Evolutionary conservation across 1,140 invertebrate species (phyloP).

Genomic region (Pachyrhynchus sulphureomaculatus): DNA sequence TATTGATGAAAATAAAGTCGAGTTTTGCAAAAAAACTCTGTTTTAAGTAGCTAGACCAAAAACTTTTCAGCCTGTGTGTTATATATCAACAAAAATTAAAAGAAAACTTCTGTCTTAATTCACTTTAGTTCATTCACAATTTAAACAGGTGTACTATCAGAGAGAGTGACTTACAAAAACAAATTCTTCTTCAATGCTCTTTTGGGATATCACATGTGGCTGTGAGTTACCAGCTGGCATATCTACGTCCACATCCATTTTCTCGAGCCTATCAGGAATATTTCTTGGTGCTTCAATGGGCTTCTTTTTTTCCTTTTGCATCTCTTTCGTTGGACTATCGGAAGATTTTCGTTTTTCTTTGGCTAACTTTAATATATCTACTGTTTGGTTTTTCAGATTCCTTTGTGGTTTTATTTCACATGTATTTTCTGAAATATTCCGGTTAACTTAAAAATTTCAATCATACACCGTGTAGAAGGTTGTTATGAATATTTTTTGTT

Average conservation of each 20-base stretch:
- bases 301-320: slow-evolving; percentile 16
- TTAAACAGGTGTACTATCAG: too few species aligned
- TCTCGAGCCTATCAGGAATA: slow-evolving; percentile 2
- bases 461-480: not conserved
- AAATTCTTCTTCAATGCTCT: slow-evolving; percentile 43
- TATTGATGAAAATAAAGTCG: too few species aligned
- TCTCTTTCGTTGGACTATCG: slow-evolving; percentile 5
- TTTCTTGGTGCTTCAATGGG: not conserved
- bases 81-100: too few species aligned
- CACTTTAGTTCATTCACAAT: too few species aligned
- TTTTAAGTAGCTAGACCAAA: too few species aligned
- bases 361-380: slow-evolving; percentile 39
- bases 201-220: not conserved
- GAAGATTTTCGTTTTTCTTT: slow-evolving; percentile 35
- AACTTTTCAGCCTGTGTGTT: too few species aligned
- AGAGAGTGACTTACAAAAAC: slow-evolving; percentile 51
- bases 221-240: not conserved
- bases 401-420: slow-evolving; percentile 11
- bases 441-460: too few species aligned
- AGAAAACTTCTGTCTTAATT: too few species aligned
- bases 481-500: not conserved
- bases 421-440: not conserved
- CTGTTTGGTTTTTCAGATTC: slow-evolving; percentile 27
- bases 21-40: too few species aligned
- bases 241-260: slow-evolving; percentile 40